phyloP scores from a whole-genome alignment of 1,140 invertebrate species.

The Arion vulgaris region DNA sequence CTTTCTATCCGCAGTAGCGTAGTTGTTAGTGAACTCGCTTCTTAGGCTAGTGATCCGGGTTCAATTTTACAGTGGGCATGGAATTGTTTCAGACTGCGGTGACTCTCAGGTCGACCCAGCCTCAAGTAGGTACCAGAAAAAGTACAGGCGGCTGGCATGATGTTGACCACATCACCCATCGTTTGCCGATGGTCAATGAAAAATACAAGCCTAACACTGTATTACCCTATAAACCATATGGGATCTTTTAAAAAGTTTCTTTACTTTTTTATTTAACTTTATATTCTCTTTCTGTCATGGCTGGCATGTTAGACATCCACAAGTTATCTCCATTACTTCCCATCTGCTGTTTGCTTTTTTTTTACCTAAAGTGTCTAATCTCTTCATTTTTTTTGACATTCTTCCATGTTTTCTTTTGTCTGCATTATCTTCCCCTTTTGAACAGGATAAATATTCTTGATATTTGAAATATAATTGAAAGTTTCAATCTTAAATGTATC shows the following conservation, averaged over 20 bases:
- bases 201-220: not conserved
- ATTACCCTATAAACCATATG: not conserved
- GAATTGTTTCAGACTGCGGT: not conserved
- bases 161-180: not conserved
- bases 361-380: too few species aligned
- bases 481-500: too few species aligned
- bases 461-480: too few species aligned
- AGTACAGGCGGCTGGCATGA: not conserved
- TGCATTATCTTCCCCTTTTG: too few species aligned
- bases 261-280: not conserved
- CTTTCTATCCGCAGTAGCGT: not conserved
- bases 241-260: not conserved
- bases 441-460: too few species aligned
- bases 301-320: too few species aligned
- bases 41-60: not conserved
- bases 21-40: not conserved
- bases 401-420: too few species aligned
- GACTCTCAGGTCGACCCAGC: not conserved
- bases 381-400: too few species aligned
- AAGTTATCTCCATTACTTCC: too few species aligned
- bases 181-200: not conserved
- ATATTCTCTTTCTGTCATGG: too few species aligned
- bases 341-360: too few species aligned
- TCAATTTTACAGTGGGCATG: too few species aligned
- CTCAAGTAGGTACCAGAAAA: not conserved